Evolutionary conservation across 2,797 vertebrate genomes (phyloP).

Genomic region (Euthynnus affinis): DNA sequence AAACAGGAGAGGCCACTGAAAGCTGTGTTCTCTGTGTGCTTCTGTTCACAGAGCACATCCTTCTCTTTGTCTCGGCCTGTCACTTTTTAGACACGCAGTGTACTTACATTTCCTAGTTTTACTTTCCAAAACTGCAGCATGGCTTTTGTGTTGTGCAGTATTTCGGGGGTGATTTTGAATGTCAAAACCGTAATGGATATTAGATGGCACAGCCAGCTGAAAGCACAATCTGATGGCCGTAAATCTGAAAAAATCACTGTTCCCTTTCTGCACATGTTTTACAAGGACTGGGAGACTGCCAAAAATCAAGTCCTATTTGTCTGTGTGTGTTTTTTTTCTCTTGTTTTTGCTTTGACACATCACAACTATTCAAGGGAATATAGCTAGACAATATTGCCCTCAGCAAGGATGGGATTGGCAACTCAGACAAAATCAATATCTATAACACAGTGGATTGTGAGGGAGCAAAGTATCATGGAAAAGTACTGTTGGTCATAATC

Average conservation of each 20-base stretch:
- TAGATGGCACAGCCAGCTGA: slow-evolving; percentile 7
- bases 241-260: slow-evolving; percentile 10
- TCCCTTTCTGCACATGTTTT: slow-evolving; percentile 13
- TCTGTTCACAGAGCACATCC: slow-evolving; percentile 36
- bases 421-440: slow-evolving; percentile 73
- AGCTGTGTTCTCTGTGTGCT: slow-evolving; percentile 43
- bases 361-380: slow-evolving; percentile 59
- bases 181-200: slow-evolving; percentile 30
- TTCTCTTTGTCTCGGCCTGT: slow-evolving; percentile 57
- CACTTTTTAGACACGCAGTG: slow-evolving; percentile 41
- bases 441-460: slow-evolving; percentile 57
- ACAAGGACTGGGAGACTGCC: slow-evolving; percentile 19
- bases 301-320: slow-evolving; percentile 43
- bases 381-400: slow-evolving; percentile 61
- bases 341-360: slow-evolving; percentile 54
- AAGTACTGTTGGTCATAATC: slow-evolving; percentile 66
- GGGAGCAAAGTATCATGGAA: slow-evolving; percentile 62
- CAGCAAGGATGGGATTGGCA: slow-evolving; percentile 61
- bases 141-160: neutral
- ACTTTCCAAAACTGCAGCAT: slow-evolving; percentile 23
- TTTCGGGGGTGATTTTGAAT: slow-evolving; percentile 26
- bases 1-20: slow-evolving; percentile 67
- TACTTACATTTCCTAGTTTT: slow-evolving; percentile 35
- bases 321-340: slow-evolving; percentile 20
- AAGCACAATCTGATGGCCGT: neutral